Conservation (phyloP, 1,140 invertebrate species). For the honey bee (Apis mellifera) region DNA sequence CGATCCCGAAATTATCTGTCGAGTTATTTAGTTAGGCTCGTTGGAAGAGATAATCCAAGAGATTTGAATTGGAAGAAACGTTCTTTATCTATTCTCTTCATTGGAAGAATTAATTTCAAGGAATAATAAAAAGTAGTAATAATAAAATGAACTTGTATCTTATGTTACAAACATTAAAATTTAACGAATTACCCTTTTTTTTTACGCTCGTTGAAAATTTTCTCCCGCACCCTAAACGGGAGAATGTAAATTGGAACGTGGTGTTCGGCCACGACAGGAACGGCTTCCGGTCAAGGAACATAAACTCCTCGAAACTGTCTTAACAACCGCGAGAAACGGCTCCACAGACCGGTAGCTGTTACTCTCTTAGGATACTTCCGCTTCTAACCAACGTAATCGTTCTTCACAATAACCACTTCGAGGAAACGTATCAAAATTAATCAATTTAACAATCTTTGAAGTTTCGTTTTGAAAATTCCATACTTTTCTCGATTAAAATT, state of each 20-base stretch:
- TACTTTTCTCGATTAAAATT: too few relatives aligned
- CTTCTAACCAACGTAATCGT: background rate
- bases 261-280: slow-evolving; percentile 4
- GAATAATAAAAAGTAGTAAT: too few relatives aligned
- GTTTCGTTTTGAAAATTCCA: background rate
- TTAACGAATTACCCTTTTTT: too few relatives aligned
- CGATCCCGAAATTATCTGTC: too few relatives aligned
- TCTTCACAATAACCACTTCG: background rate
- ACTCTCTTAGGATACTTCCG: slow-evolving; percentile 24
- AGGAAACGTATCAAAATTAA: background rate
- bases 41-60: background rate
- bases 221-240: background rate
- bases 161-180: too few relatives aligned
- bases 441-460: background rate
- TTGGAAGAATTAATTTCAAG: too few relatives aligned
- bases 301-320: slow-evolving; percentile 41
- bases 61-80: too few relatives aligned
- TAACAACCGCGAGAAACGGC: slow-evolving; percentile 14
- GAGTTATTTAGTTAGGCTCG: too few relatives aligned
- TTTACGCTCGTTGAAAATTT: background rate
- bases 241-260: slow-evolving; percentile 22
- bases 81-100: too few relatives aligned
- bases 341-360: slow-evolving; percentile 32
- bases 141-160: too few relatives aligned
- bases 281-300: slow-evolving; percentile 47